Conservation (phyloP, 2,888 invertebrate species). For the Trissoscelio sp. region DNA sequence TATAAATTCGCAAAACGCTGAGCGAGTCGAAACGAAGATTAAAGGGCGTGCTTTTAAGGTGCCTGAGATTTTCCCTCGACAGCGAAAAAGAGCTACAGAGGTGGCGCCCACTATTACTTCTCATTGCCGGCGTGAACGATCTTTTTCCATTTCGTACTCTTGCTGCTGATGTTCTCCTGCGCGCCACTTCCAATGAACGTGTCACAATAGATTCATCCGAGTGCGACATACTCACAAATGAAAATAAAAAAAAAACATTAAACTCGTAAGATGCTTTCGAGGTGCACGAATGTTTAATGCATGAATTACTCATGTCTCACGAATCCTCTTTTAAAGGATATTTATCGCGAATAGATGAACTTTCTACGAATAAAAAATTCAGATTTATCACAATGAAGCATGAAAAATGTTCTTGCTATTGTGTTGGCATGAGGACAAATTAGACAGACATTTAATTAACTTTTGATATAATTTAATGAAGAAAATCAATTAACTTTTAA, state of each 20-base stretch:
- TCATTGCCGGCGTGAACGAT: constrained; percentile 76
- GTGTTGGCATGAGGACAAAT: too few relatives aligned
- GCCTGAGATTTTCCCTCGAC: constrained; percentile 72
- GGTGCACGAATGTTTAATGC: constrained; percentile 24
- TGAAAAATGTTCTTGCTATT: too few relatives aligned
- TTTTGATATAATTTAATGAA: too few relatives aligned
- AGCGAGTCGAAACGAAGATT: constrained; percentile 79
- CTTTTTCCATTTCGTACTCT: constrained; percentile 74
- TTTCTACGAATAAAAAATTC: too few relatives aligned
- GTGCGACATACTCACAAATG: constrained; percentile 17
- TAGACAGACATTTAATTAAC: too few relatives aligned
- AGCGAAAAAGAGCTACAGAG: constrained; percentile 73
- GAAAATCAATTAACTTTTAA: too few relatives aligned
- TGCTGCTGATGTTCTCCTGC: constrained; percentile 39
- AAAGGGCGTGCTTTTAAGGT: constrained; percentile 75
- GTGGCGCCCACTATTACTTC: constrained; percentile 77
- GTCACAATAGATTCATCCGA: constrained; percentile 61
- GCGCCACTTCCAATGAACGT: constrained; percentile 48
- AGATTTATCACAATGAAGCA: too few relatives aligned
- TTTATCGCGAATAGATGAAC: too few relatives aligned
- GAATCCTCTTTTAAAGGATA: constrained; percentile 25
- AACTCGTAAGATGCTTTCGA: constrained; percentile 22
- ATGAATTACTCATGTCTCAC: constrained; percentile 24
- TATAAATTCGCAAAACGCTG: constrained; percentile 78
- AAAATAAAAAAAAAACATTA: constrained; percentile 28